These are phyloP conservation scores for Cerastoderma edule DNA, from an alignment of 2,888 invertebrate genomes.

Conservation along the genomic window DNA sequence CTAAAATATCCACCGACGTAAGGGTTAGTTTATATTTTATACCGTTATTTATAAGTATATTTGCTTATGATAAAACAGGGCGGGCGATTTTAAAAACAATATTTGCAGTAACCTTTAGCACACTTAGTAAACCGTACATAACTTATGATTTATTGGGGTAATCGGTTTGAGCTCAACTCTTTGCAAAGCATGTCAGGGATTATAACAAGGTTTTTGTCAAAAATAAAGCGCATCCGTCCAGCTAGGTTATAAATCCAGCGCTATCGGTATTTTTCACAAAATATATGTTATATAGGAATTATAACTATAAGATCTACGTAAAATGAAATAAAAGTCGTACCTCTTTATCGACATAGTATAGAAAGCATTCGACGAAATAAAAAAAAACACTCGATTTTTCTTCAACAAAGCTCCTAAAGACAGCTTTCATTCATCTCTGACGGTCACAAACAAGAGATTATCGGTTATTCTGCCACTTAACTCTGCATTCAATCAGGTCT, in stretches of 20 bases:
- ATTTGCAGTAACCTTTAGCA: conserved; percentile 1
- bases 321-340: no score
- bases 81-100: conserved; percentile 4
- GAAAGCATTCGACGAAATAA: no score
- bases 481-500: no score
- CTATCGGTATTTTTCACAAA: neutral
- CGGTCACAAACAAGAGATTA: no score
- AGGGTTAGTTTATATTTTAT: neutral
- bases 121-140: neutral
- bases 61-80: neutral
- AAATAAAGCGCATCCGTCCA: neutral
- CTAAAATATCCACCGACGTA: neutral
- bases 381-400: no score
- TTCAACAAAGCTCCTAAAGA: no score
- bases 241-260: neutral
- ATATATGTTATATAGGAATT: neutral
- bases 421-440: no score
- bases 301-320: neutral
- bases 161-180: no score
- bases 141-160: no score
- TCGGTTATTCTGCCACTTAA: no score
- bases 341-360: no score
- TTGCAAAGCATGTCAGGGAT: neutral
- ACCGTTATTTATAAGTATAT: neutral
- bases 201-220: neutral